Evolutionary conservation across 2,113 vertebrate species (phyloP).

Genomic region (Labeo rohita): DNA sequence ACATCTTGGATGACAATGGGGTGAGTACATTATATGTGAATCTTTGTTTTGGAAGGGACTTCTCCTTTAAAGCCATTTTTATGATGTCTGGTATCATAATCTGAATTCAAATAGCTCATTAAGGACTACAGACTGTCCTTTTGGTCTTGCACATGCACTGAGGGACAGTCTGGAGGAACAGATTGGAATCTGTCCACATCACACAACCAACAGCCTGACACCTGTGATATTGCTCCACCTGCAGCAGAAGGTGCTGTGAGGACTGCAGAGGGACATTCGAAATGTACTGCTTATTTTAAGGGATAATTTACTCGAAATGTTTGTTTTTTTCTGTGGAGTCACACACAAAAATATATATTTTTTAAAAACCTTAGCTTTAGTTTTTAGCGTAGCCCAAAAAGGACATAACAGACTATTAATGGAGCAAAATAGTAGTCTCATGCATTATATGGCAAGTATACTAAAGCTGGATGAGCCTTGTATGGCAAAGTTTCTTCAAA

Average conservation of each 20-base stretch:
- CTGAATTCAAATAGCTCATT: neutral
- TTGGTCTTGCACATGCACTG: neutral
- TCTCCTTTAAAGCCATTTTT: too few relatives aligned
- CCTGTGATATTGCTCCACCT: constrained; percentile 1
- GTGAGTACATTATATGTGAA: too few relatives aligned
- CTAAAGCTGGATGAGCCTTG: neutral
- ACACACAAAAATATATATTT: too few relatives aligned
- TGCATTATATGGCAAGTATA: neutral
- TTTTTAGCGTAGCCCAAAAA: neutral
- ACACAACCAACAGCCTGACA: neutral
- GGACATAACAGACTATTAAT: neutral
- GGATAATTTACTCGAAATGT: neutral
- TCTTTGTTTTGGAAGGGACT: too few relatives aligned
- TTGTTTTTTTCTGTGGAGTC: too few relatives aligned
- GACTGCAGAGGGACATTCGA: neutral
- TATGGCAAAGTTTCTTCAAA: neutral
- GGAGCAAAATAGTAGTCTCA: neutral
- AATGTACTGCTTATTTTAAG: neutral
- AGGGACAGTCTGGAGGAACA: neutral
- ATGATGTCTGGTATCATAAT: neutral
- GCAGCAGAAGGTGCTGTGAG: neutral
- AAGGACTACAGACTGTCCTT: neutral
- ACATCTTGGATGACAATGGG: too few relatives aligned
- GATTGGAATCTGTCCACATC: constrained; percentile 9
- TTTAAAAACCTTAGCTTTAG: too few relatives aligned